Evolutionary conservation across 2,888 invertebrate species (phyloP).

Genomic region (Leptinotarsa peninsularis): DNA sequence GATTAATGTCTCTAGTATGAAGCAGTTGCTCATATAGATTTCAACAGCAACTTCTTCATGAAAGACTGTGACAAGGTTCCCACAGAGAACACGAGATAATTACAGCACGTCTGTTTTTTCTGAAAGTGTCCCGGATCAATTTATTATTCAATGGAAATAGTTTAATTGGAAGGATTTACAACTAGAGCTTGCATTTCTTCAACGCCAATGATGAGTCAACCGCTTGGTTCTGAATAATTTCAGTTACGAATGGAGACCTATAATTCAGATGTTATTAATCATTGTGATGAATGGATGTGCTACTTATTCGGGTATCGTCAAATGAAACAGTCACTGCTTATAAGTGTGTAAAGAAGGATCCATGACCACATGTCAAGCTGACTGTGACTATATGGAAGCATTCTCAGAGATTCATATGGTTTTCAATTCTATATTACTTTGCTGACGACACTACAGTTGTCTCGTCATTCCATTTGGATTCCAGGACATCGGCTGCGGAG

Average conservation of each 20-base stretch:
- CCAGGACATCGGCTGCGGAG: too few relatives aligned
- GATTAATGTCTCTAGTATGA: constrained; percentile 17
- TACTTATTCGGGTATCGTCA: neutral
- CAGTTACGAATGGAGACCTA: neutral
- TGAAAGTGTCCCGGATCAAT: constrained; percentile 1
- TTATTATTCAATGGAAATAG: constrained; percentile 4
- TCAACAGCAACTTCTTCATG: neutral
- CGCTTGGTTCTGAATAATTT: neutral
- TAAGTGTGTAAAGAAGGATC: neutral
- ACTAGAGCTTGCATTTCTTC: neutral
- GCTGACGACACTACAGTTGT: too few relatives aligned
- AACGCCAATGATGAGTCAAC: neutral
- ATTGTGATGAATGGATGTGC: neutral
- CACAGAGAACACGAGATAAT: constrained; percentile 9
- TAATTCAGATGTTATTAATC: neutral
- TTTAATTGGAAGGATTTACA: constrained; percentile 10
- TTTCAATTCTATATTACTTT: too few relatives aligned
- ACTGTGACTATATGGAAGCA: too few relatives aligned
- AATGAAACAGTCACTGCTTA: neutral
- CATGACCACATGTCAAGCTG: too few relatives aligned
- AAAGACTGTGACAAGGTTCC: neutral
- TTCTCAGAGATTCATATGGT: too few relatives aligned
- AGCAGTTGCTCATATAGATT: neutral
- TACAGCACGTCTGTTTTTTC: neutral
- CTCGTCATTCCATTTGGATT: too few relatives aligned